Conservation (phyloP, 2,888 invertebrate genomes). For the Lymantria dispar region DNA sequence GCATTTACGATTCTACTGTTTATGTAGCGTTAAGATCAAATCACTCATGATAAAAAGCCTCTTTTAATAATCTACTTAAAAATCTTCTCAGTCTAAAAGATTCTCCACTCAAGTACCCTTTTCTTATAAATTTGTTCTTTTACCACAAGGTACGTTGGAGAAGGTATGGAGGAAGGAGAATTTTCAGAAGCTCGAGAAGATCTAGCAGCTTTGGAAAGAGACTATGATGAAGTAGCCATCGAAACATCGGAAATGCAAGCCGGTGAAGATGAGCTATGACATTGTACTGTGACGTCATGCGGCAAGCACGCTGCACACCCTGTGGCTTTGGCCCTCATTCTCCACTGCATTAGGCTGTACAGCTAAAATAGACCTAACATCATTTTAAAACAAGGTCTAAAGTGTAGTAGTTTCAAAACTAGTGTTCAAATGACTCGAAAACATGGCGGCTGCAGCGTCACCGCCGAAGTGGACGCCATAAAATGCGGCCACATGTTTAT, state of each 20-base stretch:
- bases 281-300: constrained; percentile 7
- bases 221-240: constrained; percentile 88
- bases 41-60: too few relatives aligned
- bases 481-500: constrained; percentile 72
- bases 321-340: constrained; percentile 15
- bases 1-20: too few relatives aligned
- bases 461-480: constrained; percentile 68
- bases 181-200: constrained; percentile 92
- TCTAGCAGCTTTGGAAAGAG: constrained; percentile 87
- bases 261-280: constrained; percentile 69
- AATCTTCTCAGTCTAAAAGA: too few relatives aligned
- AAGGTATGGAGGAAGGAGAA: constrained; percentile 93
- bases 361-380: constrained; percentile 1
- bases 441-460: constrained; percentile 45
- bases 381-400: neutral
- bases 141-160: constrained; percentile 87
- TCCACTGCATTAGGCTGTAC: constrained; percentile 22
- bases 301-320: constrained; percentile 12
- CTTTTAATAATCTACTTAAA: too few relatives aligned
- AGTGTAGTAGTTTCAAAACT: neutral
- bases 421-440: constrained; percentile 7
- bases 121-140: neutral
- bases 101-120: too few relatives aligned
- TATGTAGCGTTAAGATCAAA: too few relatives aligned
- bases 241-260: constrained; percentile 78